Evolutionary conservation across 2,113 vertebrate genomes (phyloP).

Genomic region (Cebidichthys violaceus): DNA sequence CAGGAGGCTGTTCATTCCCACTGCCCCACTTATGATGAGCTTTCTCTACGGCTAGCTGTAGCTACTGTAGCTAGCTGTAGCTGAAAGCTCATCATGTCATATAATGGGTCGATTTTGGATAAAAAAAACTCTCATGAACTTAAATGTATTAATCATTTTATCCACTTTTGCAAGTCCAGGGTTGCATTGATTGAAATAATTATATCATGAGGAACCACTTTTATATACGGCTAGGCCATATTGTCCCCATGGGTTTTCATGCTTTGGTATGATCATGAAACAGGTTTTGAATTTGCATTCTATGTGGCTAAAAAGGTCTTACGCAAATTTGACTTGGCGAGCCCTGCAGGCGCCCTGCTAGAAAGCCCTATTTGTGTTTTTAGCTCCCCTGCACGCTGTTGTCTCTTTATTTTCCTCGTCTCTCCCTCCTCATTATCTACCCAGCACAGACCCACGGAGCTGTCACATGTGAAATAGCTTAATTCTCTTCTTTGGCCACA

Average conservation of each 20-base stretch:
- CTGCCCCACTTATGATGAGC: too few relatives aligned
- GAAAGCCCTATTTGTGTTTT: neutral
- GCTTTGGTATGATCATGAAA: neutral
- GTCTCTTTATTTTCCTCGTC: neutral
- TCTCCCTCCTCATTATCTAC: neutral
- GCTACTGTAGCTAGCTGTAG: neutral
- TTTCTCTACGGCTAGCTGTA: neutral
- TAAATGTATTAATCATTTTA: neutral
- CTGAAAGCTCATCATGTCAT: neutral
- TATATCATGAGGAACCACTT: neutral
- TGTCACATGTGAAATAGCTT: conserved; percentile 49
- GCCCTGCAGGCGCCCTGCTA: neutral
- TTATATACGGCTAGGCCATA: neutral
- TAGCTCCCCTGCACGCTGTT: neutral
- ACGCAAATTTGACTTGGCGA: neutral
- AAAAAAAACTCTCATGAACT: neutral
- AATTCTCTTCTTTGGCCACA: neutral
- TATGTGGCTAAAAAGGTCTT: neutral
- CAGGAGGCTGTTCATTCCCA: too few relatives aligned
- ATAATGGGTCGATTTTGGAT: neutral
- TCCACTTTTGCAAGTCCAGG: neutral
- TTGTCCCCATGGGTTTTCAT: neutral
- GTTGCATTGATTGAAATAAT: neutral
- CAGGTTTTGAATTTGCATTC: neutral
- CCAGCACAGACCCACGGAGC: conserved; percentile 44